Evolutionary conservation across 2,113 vertebrate species (phyloP), one percentile per base, ranked within the genome.

Genomic region (Catharus fuscescens): DNA sequence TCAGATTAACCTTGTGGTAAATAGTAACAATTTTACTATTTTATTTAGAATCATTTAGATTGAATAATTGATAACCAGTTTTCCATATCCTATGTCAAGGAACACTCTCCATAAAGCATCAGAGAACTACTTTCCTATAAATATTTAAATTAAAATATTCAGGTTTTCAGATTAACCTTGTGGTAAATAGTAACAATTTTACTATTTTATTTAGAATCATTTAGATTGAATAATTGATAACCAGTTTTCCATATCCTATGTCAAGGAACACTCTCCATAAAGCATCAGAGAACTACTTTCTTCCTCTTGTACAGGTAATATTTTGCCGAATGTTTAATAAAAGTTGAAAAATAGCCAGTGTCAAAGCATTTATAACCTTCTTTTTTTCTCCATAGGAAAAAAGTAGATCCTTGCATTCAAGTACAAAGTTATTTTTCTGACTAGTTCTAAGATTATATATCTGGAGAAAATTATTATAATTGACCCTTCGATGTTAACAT

Each of bases 21-120:
- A 67, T 4, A 38, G 32, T 34, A 34, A 40, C 2, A 73, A 45
- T 32, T 61, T 53, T 23, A 15, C 6, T 48, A 9, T 36, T 32
- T 71, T 34, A 14, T 70, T 70, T 73, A 23, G 16, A 45, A 9
- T 54, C 8, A n/a, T 11, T 50, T 82, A 66, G 34, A 40, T 7
- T 38, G 44, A 4, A 0, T 16, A 29, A 45, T 5, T 29, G 17
- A 18, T 17, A 78, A 29, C 5, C 45, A 77, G 26, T 40, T 86
- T 77, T 28, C 59, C 1, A 0, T 15, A 60, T 5, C 4, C 14
- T 18, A 1, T 14, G 9, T n/a, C 0, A 2, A 70, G 36, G 29
- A 80, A 4, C 11, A 50, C 5, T 14, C 19, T 62, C 23, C 20
- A 7, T 0, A 32, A 40, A 62, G 8, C 5, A 59, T 20, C 25